Evolutionary conservation across 2,888 invertebrate genomes (phyloP).

Genomic region (Tenthredo amoena): DNA sequence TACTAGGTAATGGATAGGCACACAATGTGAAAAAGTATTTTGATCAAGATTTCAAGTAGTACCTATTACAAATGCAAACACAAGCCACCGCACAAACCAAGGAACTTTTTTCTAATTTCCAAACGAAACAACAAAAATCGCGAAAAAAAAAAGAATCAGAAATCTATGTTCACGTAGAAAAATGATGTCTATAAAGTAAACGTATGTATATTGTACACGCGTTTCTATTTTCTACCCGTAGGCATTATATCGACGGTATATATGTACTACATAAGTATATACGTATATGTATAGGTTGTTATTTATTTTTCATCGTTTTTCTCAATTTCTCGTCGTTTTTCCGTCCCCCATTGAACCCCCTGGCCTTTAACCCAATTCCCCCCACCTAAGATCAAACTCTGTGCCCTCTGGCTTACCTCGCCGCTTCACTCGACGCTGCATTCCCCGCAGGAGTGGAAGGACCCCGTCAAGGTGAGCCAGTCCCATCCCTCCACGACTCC

Average conservation of each 20-base stretch:
- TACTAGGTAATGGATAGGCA: conserved; percentile 45
- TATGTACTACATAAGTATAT: neutral
- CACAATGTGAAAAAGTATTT: conserved; percentile 35
- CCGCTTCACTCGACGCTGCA: conserved; percentile 63
- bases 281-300: neutral
- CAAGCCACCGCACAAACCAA: neutral
- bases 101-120: neutral
- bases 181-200: neutral
- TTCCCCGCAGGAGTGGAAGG: conserved; percentile 74
- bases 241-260: neutral
- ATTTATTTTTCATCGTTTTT: conserved; percentile 29
- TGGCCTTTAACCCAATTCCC: conserved; percentile 55
- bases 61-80: conserved; percentile 26
- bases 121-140: neutral
- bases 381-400: conserved; percentile 45
- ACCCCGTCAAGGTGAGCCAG: conserved; percentile 76
- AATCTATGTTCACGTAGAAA: neutral
- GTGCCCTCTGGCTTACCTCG: conserved; percentile 54
- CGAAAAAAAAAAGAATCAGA: neutral
- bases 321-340: conserved; percentile 28
- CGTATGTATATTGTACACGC: neutral
- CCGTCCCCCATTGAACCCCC: conserved; percentile 50
- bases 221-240: neutral
- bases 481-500: conserved; percentile 64
- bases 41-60: conserved; percentile 10